Conservation (phyloP, 2,888 invertebrate species). For the Netelia fuscicornis region DNA sequence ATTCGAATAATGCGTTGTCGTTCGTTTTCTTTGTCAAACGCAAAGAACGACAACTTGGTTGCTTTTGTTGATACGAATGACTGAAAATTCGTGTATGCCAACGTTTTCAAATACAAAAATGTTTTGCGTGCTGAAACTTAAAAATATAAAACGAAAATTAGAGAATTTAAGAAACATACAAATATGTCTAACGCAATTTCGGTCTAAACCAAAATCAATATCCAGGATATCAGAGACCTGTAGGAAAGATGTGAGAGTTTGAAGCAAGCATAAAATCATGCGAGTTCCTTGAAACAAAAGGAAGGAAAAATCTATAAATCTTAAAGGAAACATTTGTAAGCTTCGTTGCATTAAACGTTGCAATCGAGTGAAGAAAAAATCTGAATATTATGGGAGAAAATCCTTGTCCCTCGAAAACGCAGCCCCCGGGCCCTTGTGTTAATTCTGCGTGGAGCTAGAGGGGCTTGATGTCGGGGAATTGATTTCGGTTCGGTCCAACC, state of each 20-base stretch:
- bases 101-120: not conserved
- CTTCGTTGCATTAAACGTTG: not conserved
- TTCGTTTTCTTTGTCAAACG: slow-evolving; percentile 3
- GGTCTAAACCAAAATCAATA: slow-evolving; percentile 39
- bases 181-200: not conserved
- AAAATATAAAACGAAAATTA: not conserved
- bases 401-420: slow-evolving; percentile 22
- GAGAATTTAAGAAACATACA: not conserved
- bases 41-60: slow-evolving; percentile 10
- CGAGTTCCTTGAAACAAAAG: slow-evolving; percentile 3
- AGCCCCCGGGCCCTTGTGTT: slow-evolving; percentile 49
- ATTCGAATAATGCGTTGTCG: slow-evolving; percentile 10
- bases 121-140: not conserved
- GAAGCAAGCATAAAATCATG: slow-evolving; percentile 24
- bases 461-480: slow-evolving; percentile 63
- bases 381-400: slow-evolving; percentile 14
- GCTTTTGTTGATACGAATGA: not conserved
- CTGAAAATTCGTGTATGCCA: not conserved
- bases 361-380: not conserved
- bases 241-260: slow-evolving; percentile 7
- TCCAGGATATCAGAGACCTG: not conserved
- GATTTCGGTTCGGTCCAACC: slow-evolving; percentile 70
- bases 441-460: slow-evolving; percentile 53
- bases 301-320: not conserved
- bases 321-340: not conserved